phyloP scores from a whole-genome alignment of 2,888 invertebrate species.

The Chrysina gloriosa region DNA sequence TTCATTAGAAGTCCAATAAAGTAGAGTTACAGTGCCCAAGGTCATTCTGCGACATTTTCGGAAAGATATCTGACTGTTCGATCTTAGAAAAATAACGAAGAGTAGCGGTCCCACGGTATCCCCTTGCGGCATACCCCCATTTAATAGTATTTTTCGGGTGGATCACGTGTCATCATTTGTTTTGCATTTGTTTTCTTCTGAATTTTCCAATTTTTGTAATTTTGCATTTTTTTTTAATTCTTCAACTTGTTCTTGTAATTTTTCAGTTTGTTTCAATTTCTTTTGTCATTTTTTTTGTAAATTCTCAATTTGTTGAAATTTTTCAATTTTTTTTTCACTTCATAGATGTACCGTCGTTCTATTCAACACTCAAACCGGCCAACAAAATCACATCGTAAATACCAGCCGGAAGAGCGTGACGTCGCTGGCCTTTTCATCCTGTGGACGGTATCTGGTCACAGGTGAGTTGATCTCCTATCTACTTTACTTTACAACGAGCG shows the following conservation, averaged over 20 bases:
- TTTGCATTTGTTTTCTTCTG: too few relatives aligned
- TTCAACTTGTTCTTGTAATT: too few relatives aligned
- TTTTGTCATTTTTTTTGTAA: too few relatives aligned
- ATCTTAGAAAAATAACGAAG: background rate
- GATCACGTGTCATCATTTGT: conserved; percentile 14
- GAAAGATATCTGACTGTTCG: background rate
- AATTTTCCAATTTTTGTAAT: too few relatives aligned
- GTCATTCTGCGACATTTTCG: background rate
- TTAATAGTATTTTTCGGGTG: background rate
- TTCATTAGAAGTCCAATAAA: too few relatives aligned
- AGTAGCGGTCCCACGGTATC: background rate
- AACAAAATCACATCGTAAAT: conserved; percentile 88
- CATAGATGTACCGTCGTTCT: conserved; percentile 93
- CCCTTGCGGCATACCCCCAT: background rate
- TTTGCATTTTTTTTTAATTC: too few relatives aligned
- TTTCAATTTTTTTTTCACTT: conserved; percentile 45
- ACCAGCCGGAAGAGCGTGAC: conserved; percentile 91
- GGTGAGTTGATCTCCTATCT: conserved; percentile 50
- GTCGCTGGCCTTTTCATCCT: conserved; percentile 90
- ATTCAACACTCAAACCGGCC: conserved; percentile 88
- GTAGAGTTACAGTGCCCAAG: background rate
- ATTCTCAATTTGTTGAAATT: too few relatives aligned
- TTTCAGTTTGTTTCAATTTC: too few relatives aligned
- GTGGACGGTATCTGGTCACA: conserved; percentile 92
- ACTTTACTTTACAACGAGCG: background rate